phyloP scores from a whole-genome alignment of 2,113 vertebrate genomes.

The Bubo bubo region DNA sequence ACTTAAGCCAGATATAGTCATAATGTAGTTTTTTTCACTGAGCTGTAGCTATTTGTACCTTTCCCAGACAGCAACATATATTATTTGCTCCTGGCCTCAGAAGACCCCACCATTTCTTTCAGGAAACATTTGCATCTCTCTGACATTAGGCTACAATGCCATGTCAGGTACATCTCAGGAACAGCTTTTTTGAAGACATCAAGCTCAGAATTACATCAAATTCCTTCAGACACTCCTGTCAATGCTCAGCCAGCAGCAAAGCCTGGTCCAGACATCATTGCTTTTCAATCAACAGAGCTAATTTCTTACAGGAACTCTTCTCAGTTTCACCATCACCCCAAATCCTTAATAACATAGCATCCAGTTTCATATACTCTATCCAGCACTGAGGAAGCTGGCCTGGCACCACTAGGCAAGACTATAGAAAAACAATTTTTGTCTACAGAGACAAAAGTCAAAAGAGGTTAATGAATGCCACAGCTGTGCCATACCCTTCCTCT shows the following conservation, averaged over 20 bases:
- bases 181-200: neutral
- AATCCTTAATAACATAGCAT: neutral
- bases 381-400: neutral
- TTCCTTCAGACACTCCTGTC: neutral
- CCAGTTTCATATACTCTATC: neutral
- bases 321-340: neutral
- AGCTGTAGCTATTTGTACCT: slow-evolving; percentile 34
- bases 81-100: slow-evolving; percentile 35
- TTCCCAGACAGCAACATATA: neutral
- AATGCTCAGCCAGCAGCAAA: neutral
- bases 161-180: neutral
- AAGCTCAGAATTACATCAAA: neutral
- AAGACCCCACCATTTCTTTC: slow-evolving; percentile 11
- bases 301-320: neutral
- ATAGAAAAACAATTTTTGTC: neutral
- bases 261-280: neutral
- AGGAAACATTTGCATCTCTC: neutral
- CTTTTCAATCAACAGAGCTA: neutral
- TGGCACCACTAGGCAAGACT: neutral
- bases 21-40: slow-evolving; percentile 29
- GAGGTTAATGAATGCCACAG: slow-evolving; percentile 45
- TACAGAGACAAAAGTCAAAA: slow-evolving; percentile 27
- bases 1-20: slow-evolving; percentile 45
- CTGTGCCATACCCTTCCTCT: slow-evolving; percentile 32
- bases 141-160: neutral